phyloP scores from a whole-genome alignment of 2,113 vertebrate genomes.

The Fregata magnificens region DNA sequence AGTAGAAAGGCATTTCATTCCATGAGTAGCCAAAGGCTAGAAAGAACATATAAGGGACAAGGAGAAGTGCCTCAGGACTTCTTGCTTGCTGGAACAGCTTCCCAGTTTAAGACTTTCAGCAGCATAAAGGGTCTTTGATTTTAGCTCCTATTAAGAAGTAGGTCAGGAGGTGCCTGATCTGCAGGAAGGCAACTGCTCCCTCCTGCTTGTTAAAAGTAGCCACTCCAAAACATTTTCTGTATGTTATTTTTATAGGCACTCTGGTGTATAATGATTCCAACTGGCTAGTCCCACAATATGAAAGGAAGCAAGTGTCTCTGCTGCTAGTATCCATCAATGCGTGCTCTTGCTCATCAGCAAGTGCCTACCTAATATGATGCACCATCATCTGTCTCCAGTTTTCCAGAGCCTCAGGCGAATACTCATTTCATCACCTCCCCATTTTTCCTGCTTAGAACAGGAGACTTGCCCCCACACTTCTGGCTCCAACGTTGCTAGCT shows the following conservation, averaged over 20 bases:
- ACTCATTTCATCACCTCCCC: conserved; percentile 1
- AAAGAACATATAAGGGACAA: conserved; percentile 53
- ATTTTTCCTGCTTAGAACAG: neutral
- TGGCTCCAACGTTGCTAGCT: neutral
- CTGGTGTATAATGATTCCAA: neutral
- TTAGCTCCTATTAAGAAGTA: conserved; percentile 56
- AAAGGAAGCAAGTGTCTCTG: neutral
- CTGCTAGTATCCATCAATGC: neutral
- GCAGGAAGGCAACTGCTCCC: neutral
- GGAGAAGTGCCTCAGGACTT: conserved; percentile 48
- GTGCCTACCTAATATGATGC: neutral
- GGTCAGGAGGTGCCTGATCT: conserved; percentile 32
- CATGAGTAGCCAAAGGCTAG: conserved; percentile 79
- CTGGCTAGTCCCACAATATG: neutral
- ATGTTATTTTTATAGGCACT: neutral
- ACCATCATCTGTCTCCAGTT: neutral
- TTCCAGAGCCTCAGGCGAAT: neutral
- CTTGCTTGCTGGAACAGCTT: conserved; percentile 49
- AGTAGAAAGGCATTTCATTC: conserved; percentile 87
- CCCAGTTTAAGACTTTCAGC: conserved; percentile 68
- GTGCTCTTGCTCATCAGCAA: neutral
- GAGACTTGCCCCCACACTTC: neutral
- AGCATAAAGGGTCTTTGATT: conserved; percentile 72
- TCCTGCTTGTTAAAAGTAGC: conserved; percentile 13
- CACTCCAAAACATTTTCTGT: neutral